Percentiles rank a stretch among this genome's conserved stretches.
Conservation (phyloP, 2,888 invertebrate species). For the Drosophila prolongata region DNA sequence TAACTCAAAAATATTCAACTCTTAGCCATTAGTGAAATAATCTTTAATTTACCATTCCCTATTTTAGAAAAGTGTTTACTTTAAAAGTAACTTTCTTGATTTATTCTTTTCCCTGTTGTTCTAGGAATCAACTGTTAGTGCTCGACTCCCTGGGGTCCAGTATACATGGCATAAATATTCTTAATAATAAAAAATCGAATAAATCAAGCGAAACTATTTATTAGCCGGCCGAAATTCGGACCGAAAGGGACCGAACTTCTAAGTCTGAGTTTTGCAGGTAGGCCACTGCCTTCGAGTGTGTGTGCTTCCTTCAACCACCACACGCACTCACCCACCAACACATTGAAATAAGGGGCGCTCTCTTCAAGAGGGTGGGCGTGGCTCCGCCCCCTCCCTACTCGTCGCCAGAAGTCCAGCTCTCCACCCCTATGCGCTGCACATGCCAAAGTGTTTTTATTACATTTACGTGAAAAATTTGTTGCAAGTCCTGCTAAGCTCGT, state of each 20-base stretch:
- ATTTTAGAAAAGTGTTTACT: not conserved
- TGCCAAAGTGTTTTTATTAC: constrained; percentile 81
- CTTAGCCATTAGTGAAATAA: too few species aligned
- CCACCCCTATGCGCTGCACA: constrained; percentile 26
- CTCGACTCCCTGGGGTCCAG: constrained; percentile 59
- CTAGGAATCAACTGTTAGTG: constrained; percentile 4
- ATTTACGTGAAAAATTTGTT: constrained; percentile 83
- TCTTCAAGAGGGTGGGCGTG: constrained; percentile 61
- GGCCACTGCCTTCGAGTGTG: not conserved
- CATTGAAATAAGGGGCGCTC: constrained; percentile 13
- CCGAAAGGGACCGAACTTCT: constrained; percentile 43
- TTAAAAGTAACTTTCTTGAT: not conserved
- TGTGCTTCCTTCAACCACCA: constrained; percentile 18
- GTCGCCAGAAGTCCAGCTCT: not conserved
- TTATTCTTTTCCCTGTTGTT: constrained; percentile 1
- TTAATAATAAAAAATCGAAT: constrained; percentile 79
- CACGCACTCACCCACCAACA: constrained; percentile 53
- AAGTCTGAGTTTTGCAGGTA: constrained; percentile 34
- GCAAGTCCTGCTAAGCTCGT: constrained; percentile 69
- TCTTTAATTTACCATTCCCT: too few species aligned
- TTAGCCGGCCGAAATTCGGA: constrained; percentile 54
- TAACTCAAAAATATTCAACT: too few species aligned
- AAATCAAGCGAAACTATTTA: constrained; percentile 75
- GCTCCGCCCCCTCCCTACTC: constrained; percentile 3
- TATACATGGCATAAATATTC: constrained; percentile 72